Evolutionary conservation across 2,888 invertebrate genomes (phyloP), one percentile per base, ranked within the genome.

Genomic region (Watsonalla cultraria): DNA sequence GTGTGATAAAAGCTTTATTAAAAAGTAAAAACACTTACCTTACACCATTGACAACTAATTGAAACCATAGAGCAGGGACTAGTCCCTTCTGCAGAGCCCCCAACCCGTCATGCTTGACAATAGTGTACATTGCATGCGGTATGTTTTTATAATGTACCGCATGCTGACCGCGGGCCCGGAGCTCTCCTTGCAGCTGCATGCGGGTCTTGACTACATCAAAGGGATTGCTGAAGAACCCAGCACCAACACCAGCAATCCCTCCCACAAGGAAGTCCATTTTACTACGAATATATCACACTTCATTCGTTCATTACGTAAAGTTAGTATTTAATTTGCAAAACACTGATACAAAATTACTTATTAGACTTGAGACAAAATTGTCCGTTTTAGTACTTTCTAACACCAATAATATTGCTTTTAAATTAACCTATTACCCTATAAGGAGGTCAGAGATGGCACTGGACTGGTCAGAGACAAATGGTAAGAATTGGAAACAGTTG

Each of bases 141-240:
- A 96, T 94, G 74, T 96, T 96, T 66, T 89, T 94, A 72, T 96
- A 96, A 51, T 92, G 78, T 7, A 92, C 85, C 0, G 87, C 86
- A 65, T 92, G 92, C 57, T 91, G 85, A 0, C 96, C 96, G 54
- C 91, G 92, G 0, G 94, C 93, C 61, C 92, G 90, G 11, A 96
- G 84, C 81, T 96, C 94, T n/a, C 94, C 94, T 86, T 98, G 97
- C 13, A 98, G 90, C 78, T 98, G 97, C 91, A 97, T 94, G 0
- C 97, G 92, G 13, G 95, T 97, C 90, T 98, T 98, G 42, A 97
- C 84, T 7, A 98, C 97, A 76, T 98, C 97, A 65, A 97, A 92
- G 0, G 97, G 98, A 83, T 98, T 98, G 59, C 96, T 96, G 74
- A 97, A 95, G 72, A 95, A 92, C 7, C 96, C 95, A 0, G 96